phyloP scores from a whole-genome alignment of 2,888 invertebrate genomes.

The Cataglyphis cursor region DNA sequence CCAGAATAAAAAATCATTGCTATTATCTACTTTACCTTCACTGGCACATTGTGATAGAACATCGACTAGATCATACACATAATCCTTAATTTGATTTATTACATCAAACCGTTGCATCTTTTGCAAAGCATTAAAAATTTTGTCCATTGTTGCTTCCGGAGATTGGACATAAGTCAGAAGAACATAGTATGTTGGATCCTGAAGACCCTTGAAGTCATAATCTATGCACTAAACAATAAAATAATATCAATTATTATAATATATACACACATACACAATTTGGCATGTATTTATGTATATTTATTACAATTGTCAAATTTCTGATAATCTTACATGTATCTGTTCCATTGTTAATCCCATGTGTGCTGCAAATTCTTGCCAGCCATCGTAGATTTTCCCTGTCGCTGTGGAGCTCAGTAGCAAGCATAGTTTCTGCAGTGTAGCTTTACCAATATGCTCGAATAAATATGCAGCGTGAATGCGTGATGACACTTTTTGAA shows the following conservation, averaged over 20 bases:
- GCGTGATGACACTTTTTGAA: slow-evolving; percentile 71
- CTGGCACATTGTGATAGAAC: slow-evolving; percentile 32
- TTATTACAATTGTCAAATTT: slow-evolving; percentile 3
- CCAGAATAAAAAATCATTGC: not conserved
- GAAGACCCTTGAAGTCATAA: slow-evolving; percentile 87
- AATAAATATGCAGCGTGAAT: slow-evolving; percentile 82
- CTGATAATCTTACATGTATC: slow-evolving; percentile 76
- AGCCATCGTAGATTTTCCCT: slow-evolving; percentile 80
- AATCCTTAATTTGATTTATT: slow-evolving; percentile 87
- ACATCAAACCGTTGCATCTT: slow-evolving; percentile 88
- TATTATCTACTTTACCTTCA: slow-evolving; percentile 10
- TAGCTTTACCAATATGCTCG: slow-evolving; percentile 74
- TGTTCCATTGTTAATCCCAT: slow-evolving; percentile 81
- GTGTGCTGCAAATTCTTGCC: slow-evolving; percentile 82
- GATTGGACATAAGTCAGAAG: slow-evolving; percentile 88
- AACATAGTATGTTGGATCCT: slow-evolving; percentile 88
- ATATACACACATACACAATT: not conserved
- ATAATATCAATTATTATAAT: slow-evolving; percentile 3
- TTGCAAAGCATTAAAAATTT: slow-evolving; percentile 87
- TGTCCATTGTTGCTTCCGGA: slow-evolving; percentile 88
- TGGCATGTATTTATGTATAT: not conserved
- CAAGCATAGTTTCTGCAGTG: slow-evolving; percentile 80
- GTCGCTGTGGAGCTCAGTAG: slow-evolving; percentile 80
- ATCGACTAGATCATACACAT: slow-evolving; percentile 77
- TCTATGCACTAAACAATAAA: slow-evolving; percentile 85